Base-by-base conservation (phyloP, 1,140 invertebrate genomes). In the Lordiphosa mommai region DNA sequence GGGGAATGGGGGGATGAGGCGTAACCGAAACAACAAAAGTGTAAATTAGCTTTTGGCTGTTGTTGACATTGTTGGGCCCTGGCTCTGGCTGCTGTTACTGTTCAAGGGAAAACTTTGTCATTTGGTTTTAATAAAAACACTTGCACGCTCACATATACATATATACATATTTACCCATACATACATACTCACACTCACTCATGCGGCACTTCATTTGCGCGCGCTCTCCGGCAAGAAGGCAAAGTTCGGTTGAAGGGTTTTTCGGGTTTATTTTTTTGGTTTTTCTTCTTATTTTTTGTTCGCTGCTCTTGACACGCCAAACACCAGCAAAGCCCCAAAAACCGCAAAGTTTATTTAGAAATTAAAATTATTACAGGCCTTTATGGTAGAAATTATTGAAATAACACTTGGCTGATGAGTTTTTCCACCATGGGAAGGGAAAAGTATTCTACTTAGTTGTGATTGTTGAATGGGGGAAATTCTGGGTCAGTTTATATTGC, bases 21-120 rank as follows among this genome's bases (percentile, higher is more conserved):
- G 76, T 76, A 82, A 73, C 61, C 76, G 67, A 84, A 84, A 67
- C 76, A 82, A 84, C 77, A 68, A 82, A 82, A 82, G 76, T 84
- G 76, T 82, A 82, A 82, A 82, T 82, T 82, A 82, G 76, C 77
- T 82, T 82, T 82, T 84, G 67, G 71, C 76, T 82, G 76, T 84
- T 82, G 76, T 82, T 82, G 76, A 82, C 74, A 71, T 74, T 82
- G 74, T 80, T 80, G 76, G 74, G 56, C 61, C 49, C 53, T 40
- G 57, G 48, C 38, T 56, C 38, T 57, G 72, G 63, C 59, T 43
- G 29, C 40, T 50, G 41, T 37, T 77, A 63, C 56, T 61, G 64
- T 58, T 52, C 38, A 56, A 66, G 74, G 76, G 49, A 80, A 80
- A 80, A 80, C 60, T 80, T 80, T 80, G 74, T 80, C 74, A 80